Evolutionary conservation across 2,888 invertebrate species (phyloP).

Genomic region (Coenonympha glycerion): DNA sequence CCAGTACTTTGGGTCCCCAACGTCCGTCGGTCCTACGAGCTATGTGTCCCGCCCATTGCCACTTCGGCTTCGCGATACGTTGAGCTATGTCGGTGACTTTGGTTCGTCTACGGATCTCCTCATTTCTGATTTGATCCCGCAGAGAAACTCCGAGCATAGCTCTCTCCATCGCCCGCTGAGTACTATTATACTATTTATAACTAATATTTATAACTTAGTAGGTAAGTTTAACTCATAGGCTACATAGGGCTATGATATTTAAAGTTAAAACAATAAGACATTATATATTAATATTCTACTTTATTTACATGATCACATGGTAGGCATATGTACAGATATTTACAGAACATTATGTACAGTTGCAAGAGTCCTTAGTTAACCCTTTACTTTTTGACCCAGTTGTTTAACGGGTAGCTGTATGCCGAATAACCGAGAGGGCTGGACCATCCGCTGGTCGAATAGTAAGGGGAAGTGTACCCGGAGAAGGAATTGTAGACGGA

Average conservation of each 20-base stretch:
- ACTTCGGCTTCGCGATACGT: too few relatives aligned
- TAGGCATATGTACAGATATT: not conserved
- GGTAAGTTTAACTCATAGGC: too few relatives aligned
- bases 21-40: too few relatives aligned
- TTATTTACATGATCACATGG: conserved; percentile 3
- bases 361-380: too few relatives aligned
- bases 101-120: too few relatives aligned
- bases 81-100: too few relatives aligned
- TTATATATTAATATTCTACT: not conserved
- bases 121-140: too few relatives aligned
- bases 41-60: too few relatives aligned
- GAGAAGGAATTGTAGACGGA: conserved; percentile 7
- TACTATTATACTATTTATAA: too few relatives aligned
- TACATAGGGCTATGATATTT: not conserved
- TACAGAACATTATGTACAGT: not conserved
- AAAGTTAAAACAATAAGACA: not conserved
- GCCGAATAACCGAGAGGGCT: conserved; percentile 8
- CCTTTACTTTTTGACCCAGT: conserved; percentile 6
- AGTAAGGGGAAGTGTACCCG: conserved; percentile 9
- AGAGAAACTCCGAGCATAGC: too few relatives aligned
- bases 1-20: too few relatives aligned
- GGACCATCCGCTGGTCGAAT: conserved; percentile 7
- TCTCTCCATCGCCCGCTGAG: too few relatives aligned
- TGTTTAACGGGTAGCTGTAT: conserved; percentile 1
- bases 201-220: not conserved